These are phyloP conservation scores for roundworm (Caenorhabditis elegans) DNA, from an alignment of 1,140 invertebrate species.

Conservation along the genomic window WBcel235 BX284606.5:10055001-10055500, in stretches of 20 bases:
- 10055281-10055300: neutral
- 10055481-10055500: constrained; percentile 83
- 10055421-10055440: constrained; percentile 76
- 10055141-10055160: neutral
- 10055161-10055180: neutral
- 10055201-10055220: constrained; percentile 18
- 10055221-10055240: constrained; percentile 14
- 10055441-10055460: constrained; percentile 17
- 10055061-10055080: neutral
- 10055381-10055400: constrained; percentile 73
- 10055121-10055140: constrained; percentile 4
- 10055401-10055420: constrained; percentile 84
- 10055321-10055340: constrained; percentile 8
- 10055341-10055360: neutral
- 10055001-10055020: neutral
- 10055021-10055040: neutral
- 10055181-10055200: neutral
- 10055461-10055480: constrained; percentile 81
- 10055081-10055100: constrained; percentile 16
- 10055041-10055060: constrained; percentile 30
- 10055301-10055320: neutral
- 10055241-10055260: neutral
- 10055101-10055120: constrained; percentile 21
- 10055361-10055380: constrained; percentile 7
- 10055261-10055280: neutral